Percentiles rank a stretch among this genome's conserved stretches.
Evolutionary conservation across 2,888 invertebrate species (phyloP).

Genomic region (Coremacera marginata): DNA sequence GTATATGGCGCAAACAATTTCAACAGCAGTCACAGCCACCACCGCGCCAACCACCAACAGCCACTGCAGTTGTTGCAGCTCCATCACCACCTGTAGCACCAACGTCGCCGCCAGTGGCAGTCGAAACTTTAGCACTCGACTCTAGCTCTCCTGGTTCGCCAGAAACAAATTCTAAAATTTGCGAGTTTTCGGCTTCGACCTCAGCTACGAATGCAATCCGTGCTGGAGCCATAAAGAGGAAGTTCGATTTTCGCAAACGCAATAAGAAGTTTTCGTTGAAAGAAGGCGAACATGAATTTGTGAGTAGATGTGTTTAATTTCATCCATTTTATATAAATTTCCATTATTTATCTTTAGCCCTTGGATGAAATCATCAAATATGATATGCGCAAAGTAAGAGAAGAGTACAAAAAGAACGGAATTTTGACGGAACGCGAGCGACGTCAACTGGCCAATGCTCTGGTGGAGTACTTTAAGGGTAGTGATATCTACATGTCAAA

Average conservation of each 20-base stretch:
- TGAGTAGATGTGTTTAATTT: background rate
- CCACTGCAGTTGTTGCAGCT: background rate
- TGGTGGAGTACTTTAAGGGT: slow-evolving; percentile 24
- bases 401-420: slow-evolving; percentile 25
- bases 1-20: background rate
- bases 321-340: background rate
- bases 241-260: background rate
- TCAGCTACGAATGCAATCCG: background rate
- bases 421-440: slow-evolving; percentile 33
- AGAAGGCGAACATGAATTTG: background rate
- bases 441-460: slow-evolving; percentile 15
- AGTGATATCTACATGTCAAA: slow-evolving; percentile 30
- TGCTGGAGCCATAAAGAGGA: background rate
- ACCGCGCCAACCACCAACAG: background rate
- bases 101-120: background rate
- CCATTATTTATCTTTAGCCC: background rate
- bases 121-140: background rate
- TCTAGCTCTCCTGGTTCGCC: background rate
- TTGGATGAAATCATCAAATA: slow-evolving; percentile 28
- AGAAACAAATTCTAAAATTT: background rate
- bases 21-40: background rate
- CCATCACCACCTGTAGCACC: background rate
- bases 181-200: background rate
- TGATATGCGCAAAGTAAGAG: slow-evolving; percentile 29
- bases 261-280: background rate